Percentiles rank a stretch among this genome's conserved stretches.
phyloP scores from a whole-genome alignment of 2,888 invertebrate species.

The Dicyrtomina minuta region DNA sequence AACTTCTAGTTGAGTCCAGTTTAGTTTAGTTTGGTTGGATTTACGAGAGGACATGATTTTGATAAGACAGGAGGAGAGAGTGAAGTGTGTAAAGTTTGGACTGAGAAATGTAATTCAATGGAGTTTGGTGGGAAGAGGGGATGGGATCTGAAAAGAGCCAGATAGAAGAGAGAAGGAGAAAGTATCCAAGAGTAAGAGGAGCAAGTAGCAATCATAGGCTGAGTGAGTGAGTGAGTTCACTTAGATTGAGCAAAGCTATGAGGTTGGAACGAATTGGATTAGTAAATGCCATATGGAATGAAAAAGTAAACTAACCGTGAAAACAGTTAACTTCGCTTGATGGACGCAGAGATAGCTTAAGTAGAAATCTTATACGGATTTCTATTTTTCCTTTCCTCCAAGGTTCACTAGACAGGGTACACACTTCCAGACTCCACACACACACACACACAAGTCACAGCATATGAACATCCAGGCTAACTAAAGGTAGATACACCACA shows the following conservation, averaged over 20 bases:
- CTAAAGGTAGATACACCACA: neutral
- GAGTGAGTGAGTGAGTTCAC: neutral
- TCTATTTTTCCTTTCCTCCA: neutral
- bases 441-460: neutral
- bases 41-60: too few relatives aligned
- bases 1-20: too few relatives aligned
- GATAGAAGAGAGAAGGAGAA: neutral
- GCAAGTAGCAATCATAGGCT: neutral
- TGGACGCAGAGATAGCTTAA: constrained; percentile 10
- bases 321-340: constrained; percentile 26
- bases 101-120: too few relatives aligned
- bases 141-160: too few relatives aligned
- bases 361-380: constrained; percentile 5
- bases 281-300: constrained; percentile 29
- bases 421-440: neutral
- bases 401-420: neutral
- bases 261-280: constrained; percentile 26
- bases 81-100: too few relatives aligned
- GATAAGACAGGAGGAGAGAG: too few relatives aligned
- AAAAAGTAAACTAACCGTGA: constrained; percentile 33
- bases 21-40: too few relatives aligned
- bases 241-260: constrained; percentile 9
- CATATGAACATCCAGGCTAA: neutral
- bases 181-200: neutral
- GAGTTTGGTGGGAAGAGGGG: too few relatives aligned